Conservation (phyloP, 2,113 vertebrate genomes). For the Chionomys nivalis region DNA sequence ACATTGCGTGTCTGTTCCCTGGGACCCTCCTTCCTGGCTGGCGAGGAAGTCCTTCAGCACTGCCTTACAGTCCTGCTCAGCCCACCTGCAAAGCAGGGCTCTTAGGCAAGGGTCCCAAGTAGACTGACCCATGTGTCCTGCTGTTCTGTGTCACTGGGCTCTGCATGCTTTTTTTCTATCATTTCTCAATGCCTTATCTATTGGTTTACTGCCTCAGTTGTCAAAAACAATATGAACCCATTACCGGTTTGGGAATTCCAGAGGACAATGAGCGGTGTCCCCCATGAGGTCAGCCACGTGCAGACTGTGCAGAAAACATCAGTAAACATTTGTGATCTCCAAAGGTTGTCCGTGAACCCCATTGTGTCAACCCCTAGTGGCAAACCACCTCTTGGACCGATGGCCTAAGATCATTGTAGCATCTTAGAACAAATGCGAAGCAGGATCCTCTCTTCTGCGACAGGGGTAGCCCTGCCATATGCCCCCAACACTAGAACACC, state of each 20-base stretch:
- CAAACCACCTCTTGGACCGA: background rate
- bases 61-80: background rate
- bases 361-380: background rate
- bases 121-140: background rate
- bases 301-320: background rate
- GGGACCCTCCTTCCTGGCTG: too few species aligned
- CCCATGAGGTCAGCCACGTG: background rate
- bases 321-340: background rate
- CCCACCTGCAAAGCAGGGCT: background rate
- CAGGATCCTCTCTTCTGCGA: background rate
- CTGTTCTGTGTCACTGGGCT: background rate
- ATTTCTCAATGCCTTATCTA: background rate
- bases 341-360: background rate
- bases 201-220: background rate
- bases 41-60: background rate
- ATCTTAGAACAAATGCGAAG: background rate
- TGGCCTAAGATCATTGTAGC: rapidly evolving
- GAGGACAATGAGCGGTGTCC: too few species aligned
- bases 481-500: background rate
- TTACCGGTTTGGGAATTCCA: background rate
- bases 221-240: background rate
- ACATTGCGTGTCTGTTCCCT: background rate
- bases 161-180: background rate
- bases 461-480: too few species aligned
- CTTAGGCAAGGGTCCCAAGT: background rate